These are phyloP conservation scores for Shargacucullia verbasci DNA, from an alignment of 2,888 invertebrate species.

Conservation along the genomic window DNA sequence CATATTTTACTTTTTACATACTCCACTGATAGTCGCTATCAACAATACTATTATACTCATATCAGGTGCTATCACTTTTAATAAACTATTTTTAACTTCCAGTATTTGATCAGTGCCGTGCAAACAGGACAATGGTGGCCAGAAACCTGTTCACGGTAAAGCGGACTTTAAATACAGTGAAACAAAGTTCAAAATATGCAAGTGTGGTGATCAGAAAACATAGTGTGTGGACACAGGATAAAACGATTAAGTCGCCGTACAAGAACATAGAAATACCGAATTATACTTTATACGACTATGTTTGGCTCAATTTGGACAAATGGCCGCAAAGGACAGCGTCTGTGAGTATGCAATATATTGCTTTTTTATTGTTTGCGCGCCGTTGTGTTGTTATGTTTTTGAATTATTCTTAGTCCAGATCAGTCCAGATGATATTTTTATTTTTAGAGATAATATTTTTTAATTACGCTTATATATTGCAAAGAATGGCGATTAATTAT, in stretches of 20 bases:
- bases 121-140: constrained; percentile 60
- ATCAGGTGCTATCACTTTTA: constrained; percentile 16
- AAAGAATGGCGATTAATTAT: too few species aligned
- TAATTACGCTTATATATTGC: too few species aligned
- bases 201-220: constrained; percentile 64
- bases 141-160: constrained; percentile 67
- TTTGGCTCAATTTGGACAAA: constrained; percentile 90
- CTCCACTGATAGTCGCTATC: constrained; percentile 9
- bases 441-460: too few species aligned
- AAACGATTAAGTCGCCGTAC: constrained; percentile 83
- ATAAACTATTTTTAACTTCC: constrained; percentile 7
- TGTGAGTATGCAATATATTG: constrained; percentile 82
- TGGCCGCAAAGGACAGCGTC: constrained; percentile 90
- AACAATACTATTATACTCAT: constrained; percentile 14
- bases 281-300: constrained; percentile 88
- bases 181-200: constrained; percentile 61
- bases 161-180: constrained; percentile 60
- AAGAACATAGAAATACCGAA: constrained; percentile 86
- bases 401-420: too few species aligned
- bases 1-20: too few species aligned
- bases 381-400: too few species aligned
- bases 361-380: too few species aligned
- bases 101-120: constrained; percentile 22
- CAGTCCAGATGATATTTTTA: too few species aligned
- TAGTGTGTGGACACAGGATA: constrained; percentile 77